These are phyloP conservation scores for Eulemur albifrons DNA, from an alignment of 2,797 vertebrate genomes.

Conservation along the genomic window DNA sequence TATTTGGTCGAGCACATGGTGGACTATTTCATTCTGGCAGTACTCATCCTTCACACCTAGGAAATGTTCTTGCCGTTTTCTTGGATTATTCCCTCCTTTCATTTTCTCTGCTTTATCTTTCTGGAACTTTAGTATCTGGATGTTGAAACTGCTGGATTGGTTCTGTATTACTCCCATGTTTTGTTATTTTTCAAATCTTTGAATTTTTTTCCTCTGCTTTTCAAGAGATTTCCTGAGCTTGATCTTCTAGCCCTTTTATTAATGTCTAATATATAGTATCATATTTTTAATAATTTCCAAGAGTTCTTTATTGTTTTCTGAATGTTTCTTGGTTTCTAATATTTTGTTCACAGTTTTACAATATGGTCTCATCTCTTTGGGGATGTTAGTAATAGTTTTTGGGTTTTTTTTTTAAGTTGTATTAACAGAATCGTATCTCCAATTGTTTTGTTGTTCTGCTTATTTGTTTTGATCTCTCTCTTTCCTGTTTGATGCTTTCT, in stretches of 20 bases:
- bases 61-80: background rate
- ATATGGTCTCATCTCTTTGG: background rate
- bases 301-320: background rate
- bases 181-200: background rate
- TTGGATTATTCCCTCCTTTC: background rate
- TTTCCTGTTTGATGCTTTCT: background rate
- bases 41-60: background rate
- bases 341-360: constrained; percentile 23
- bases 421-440: background rate
- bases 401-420: background rate
- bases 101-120: background rate
- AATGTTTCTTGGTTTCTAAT: constrained; percentile 13
- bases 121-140: background rate
- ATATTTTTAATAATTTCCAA: constrained; percentile 41
- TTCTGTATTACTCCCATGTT: background rate
- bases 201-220: background rate
- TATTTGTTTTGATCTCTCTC: constrained; percentile 16
- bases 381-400: constrained; percentile 22
- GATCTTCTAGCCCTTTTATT: background rate
- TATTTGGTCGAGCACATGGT: background rate
- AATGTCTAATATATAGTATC: background rate
- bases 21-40: background rate
- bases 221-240: background rate
- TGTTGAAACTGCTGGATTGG: background rate
- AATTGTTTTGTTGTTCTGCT: background rate